Base-by-base conservation (phyloP, 1,140 invertebrate genomes). In the Bombus sylvicola region DNA sequence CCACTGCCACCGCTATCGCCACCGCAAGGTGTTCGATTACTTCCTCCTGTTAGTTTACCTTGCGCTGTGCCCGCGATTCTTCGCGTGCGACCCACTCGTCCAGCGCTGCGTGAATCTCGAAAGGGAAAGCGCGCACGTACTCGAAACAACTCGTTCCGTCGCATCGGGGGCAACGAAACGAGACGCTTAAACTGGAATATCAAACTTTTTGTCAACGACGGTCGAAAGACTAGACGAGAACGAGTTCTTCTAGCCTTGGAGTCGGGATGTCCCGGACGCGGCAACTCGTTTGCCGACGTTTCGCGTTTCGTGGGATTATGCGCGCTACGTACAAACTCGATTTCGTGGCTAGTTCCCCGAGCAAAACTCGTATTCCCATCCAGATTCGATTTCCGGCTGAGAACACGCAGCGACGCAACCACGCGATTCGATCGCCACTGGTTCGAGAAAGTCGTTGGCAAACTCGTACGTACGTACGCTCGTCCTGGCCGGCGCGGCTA, bases 291-390 rank as follows among this genome's bases (percentile, higher is more conserved):
- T 72, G 43, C 28, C 64, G 57, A 3, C 34, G 25, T 41, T 22
- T 31, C 64, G 83, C 76, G 78, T 31, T 31, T 85, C 83, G 78
- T 85, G 83, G 71, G 83, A 85, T 85, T 78, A 28, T 39, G n/a
- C 76, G 53, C 28, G 28, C 10, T 31, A 13, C 53, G 57, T 22
- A 37, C 80, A 89, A 92, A 92, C 93, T 91, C 84, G 92, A 93
- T 93, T 92, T 92, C 86, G 78, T 41, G 87, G 86, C 78, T 88
- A 87, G 88, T 83, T 92, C 88, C 86, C 88, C 84, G 86, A 78
- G 73, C 89, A 8, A 90, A 93, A 92, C 92, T 88, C 85, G 92
- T 78, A 87, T 84, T 53, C 74, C 59, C 77, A 88, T 91, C 87
- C 85, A 57, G 91, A 89, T 89, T 81, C 81, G 64, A 86, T 83